Base-by-base conservation (phyloP, 2,888 invertebrate genomes). In the Pimpla rufipes region DNA sequence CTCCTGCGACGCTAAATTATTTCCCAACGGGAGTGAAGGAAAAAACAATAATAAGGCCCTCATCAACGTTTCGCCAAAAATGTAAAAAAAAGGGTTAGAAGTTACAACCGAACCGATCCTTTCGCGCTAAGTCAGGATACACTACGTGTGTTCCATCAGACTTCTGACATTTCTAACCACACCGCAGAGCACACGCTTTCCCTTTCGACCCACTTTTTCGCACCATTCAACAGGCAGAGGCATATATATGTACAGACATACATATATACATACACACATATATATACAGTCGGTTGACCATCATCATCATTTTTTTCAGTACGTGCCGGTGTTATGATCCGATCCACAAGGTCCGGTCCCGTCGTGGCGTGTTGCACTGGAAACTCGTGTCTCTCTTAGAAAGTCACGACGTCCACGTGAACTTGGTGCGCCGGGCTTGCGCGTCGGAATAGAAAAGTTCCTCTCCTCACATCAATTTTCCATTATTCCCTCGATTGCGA, bases 151-250 rank as follows among this genome's bases (percentile, higher is more conserved):
- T 78, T 64, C 55, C 74, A 35, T 79, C 80, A 74, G 80, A 81
- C 76, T 68, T 83, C 81, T 83, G 83, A 83, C 80, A 83, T 83
- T 81, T 85, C 85, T 85, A 85, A 83, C 82, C 59, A 73, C 73
- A 68, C 64, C 64, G 40, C 74, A 59, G 74, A 82, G 77, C 79
- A 78, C 80, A 64, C 73, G 83, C 86, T 86, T 86, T 86, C 86
- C 86, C 86, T 85, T 86, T 86, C 86, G 86, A 86, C 86, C 86
- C 84, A 86, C 85, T 86, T 86, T 83, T 83, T 70, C 74, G 62
- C 13, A 81, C 80, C 78, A 81, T 84, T 77, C 74, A 81, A 78
- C 77, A 35, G 70, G 40, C 59, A 76, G 67, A 67, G 59, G 55
- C 50, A 47, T 62, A 66, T 47, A 71, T 21, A 62, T 47, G 62